A percentile compares a stretch with the other conserved stretches of the same genome.
phyloP scores from a whole-genome alignment of 2,797 vertebrate species.

The Galaxias olidus region DNA sequence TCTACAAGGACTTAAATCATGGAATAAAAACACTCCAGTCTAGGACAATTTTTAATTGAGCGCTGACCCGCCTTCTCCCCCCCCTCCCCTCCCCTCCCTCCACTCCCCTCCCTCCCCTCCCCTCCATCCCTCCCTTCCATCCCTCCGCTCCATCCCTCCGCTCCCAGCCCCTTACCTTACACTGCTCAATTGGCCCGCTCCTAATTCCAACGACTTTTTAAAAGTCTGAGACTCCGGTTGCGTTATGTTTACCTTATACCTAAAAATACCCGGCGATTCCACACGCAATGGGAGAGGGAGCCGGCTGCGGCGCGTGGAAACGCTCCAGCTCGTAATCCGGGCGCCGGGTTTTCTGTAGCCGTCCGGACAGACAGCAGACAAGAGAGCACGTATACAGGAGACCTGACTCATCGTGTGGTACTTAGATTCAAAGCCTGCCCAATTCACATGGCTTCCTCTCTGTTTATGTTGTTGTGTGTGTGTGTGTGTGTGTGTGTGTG shows the following conservation, averaged over 20 bases:
- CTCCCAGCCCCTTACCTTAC: conserved; percentile 32
- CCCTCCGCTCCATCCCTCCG: background rate
- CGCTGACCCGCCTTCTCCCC: conserved; percentile 57
- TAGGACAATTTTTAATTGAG: conserved; percentile 64
- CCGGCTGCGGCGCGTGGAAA: no score
- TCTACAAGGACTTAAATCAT: conserved; percentile 70
- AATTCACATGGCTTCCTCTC: background rate
- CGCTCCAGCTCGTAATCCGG: no score
- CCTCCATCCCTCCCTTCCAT: conserved; percentile 7
- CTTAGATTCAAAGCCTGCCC: no score
- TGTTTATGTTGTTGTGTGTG: conserved; percentile 1
- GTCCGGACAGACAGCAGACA: no score
- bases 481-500: conserved; percentile 2
- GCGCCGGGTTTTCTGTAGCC: no score
- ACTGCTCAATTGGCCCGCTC: conserved; percentile 31
- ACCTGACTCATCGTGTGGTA: no score
- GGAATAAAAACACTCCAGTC: conserved; percentile 66
- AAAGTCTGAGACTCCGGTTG: conserved; percentile 33
- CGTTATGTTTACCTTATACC: conserved; percentile 42
- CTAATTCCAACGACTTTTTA: conserved; percentile 43
- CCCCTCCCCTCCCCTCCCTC: conserved; percentile 4
- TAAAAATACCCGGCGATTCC: conserved; percentile 36
- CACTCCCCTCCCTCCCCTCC: conserved; percentile 21
- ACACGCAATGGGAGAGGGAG: background rate
- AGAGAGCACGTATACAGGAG: no score